phyloP scores from a whole-genome alignment of 2,797 vertebrate genomes.

The Urophycis tenuis region DNA sequence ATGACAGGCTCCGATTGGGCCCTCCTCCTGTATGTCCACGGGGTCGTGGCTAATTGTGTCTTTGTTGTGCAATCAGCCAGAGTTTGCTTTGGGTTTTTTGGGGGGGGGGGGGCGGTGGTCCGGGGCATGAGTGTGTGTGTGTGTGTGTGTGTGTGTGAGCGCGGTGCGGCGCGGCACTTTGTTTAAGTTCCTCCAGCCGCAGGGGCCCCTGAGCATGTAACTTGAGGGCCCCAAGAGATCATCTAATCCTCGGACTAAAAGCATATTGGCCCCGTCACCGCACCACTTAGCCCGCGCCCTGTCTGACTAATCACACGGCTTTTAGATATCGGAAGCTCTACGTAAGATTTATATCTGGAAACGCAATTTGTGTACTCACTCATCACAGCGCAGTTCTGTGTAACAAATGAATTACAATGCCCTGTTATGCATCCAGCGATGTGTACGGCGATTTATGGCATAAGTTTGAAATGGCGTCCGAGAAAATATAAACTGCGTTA shows the following conservation, averaged over 20 bases:
- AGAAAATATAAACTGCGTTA: not conserved
- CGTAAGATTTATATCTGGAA: not conserved
- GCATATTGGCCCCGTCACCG: slow-evolving; percentile 64
- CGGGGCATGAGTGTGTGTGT: slow-evolving; percentile 15
- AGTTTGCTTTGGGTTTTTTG: slow-evolving; percentile 83
- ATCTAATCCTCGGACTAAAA: slow-evolving; percentile 63
- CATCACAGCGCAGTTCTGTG: not conserved
- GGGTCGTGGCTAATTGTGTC: slow-evolving; percentile 80
- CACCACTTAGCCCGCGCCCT: slow-evolving; percentile 29
- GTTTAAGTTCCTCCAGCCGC: slow-evolving; percentile 65
- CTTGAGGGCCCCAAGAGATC: slow-evolving; percentile 58
- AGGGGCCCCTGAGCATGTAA: slow-evolving; percentile 50
- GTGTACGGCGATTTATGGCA: not conserved
- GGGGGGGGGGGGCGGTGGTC: slow-evolving; percentile 30
- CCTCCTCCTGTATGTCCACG: slow-evolving; percentile 69
- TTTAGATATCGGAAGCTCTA: not conserved
- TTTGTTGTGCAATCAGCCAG: slow-evolving; percentile 85
- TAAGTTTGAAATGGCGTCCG: not conserved
- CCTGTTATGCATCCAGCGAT: not conserved
- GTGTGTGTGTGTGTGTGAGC: slow-evolving; percentile 12
- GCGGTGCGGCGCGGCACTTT: slow-evolving; percentile 57
- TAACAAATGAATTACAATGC: not conserved
- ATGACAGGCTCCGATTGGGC: slow-evolving; percentile 51
- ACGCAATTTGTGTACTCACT: not conserved
- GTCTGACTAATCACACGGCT: slow-evolving; percentile 1